Evolutionary conservation across 23 tunicate species (phyloP).

Genomic region (Aplidium turbinatum): DNA sequence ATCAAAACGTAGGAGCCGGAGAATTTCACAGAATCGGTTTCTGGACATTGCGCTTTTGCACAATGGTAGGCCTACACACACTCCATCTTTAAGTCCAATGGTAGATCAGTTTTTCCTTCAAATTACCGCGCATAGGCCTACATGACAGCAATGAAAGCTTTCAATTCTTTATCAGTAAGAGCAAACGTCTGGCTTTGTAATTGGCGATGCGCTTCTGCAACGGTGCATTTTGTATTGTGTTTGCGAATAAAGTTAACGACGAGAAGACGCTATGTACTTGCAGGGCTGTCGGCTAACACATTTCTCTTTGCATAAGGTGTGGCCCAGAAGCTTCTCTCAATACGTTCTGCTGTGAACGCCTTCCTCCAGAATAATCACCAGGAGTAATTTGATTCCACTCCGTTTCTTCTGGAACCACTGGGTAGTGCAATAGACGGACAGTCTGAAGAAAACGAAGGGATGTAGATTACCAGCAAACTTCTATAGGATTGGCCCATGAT

Average conservation of each 20-base stretch:
- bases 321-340: constrained; percentile 44
- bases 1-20: constrained; percentile 34
- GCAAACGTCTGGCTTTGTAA: constrained; percentile 28
- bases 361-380: constrained; percentile 23
- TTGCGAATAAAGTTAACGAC: constrained; percentile 32
- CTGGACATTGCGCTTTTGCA: constrained; percentile 24
- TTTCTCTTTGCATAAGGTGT: constrained; percentile 29
- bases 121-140: constrained; percentile 19
- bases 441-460: too few species aligned
- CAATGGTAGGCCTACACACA: not conserved
- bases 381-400: constrained; percentile 25
- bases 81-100: constrained; percentile 38
- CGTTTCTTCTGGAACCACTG: constrained; percentile 31
- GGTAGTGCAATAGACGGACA: too few species aligned
- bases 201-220: constrained; percentile 30
- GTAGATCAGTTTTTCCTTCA: constrained; percentile 19
- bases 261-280: constrained; percentile 46
- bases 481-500: too few species aligned
- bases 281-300: constrained; percentile 44
- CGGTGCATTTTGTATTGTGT: constrained; percentile 26
- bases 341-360: constrained; percentile 26
- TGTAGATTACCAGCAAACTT: too few species aligned
- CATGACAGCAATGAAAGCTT: constrained; percentile 33
- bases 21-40: constrained; percentile 33
- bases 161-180: constrained; percentile 22